Evolutionary conservation across 2,888 invertebrate genomes (phyloP), one percentile per base, ranked within the genome.

Genomic region (Opisthograptis luteolata): DNA sequence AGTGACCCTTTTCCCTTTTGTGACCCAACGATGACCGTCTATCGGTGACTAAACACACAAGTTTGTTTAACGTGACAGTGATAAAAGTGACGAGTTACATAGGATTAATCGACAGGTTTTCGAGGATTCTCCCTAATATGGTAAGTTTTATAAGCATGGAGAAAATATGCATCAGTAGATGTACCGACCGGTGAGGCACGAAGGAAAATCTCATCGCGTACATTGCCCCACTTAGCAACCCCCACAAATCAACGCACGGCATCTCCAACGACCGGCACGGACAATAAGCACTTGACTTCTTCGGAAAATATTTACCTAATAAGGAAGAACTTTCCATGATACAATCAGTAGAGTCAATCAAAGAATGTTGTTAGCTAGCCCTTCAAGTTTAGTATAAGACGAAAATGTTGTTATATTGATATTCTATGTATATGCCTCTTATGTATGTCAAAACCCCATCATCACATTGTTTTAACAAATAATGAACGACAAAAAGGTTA

Each of bases 1-100:
- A 82, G 86, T 86, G 84, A 76, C 73, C 79, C 62, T 75, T 75
- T 76, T 75, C 70, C 73, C n/a, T n/a, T 72, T 72, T 72, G 79
- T 83, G 81, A 76, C 62, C 68, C 59, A 80, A 86, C 67, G 64
- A 87, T 89, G 87, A 78, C 66, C 67, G 70, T 68, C 63, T 66
- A 73, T 70, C 67, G 55, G 81, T 87, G 81, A 79, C 72, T 66
- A 55, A 45, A 31, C 58, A 45, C 55, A 58, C 58, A 20, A 58
- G 55, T 63, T 62, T 62, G 62, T 60, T 60, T 62, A 50, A 60
- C 69, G 85, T 86, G 86, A 75, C 68, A 80, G 87, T 87, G 87
- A 61, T 65, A 54, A 62, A 69, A 85, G 87, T 85, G 84, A 63
- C 72, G 64, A 72, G 60, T 70, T 68, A 56, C 31, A 70, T 66